These are phyloP conservation scores for Glareola pratincola DNA, from an alignment of 2,113 vertebrate species.

Conservation along the genomic window DNA sequence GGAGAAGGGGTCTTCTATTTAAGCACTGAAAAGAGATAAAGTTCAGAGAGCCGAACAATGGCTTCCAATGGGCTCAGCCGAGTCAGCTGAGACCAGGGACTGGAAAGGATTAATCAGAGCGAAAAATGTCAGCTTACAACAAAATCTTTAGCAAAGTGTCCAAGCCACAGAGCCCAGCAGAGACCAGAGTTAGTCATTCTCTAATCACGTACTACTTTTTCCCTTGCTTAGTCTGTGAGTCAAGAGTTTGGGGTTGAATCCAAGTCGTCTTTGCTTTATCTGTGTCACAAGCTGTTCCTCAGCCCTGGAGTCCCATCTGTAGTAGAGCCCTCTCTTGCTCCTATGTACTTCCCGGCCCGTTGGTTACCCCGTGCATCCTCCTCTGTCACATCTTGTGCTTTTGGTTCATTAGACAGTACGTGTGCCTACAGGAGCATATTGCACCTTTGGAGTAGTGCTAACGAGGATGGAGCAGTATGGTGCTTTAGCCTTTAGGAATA, in stretches of 20 bases:
- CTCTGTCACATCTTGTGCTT: not conserved
- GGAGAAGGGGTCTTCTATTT: conserved; percentile 42
- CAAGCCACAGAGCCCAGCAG: conserved; percentile 45
- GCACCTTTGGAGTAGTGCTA: not conserved
- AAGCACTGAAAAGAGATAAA: conserved; percentile 50
- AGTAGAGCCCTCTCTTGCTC: not conserved
- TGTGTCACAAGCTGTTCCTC: not conserved
- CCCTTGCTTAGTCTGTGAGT: not conserved
- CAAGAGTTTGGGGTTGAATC: not conserved
- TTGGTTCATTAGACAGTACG: accelerated
- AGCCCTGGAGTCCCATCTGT: not conserved
- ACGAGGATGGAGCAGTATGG: not conserved
- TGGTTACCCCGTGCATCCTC: not conserved
- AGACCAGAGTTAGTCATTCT: conserved; percentile 19
- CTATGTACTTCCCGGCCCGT: not conserved
- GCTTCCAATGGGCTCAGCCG: conserved; percentile 38
- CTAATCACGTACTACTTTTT: not conserved
- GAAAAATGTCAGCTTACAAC: conserved; percentile 54
- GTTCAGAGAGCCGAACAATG: conserved; percentile 41
- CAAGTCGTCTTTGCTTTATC: not conserved
- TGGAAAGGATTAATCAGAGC: conserved; percentile 68
- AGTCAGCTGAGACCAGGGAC: conserved; percentile 57
- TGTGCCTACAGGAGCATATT: not conserved
- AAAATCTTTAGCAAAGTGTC: conserved; percentile 19
- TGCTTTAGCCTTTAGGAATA: not conserved